A percentile compares a stretch with the other conserved stretches of the same genome.
Evolutionary conservation across 1,140 invertebrate genomes (phyloP).

Genomic region (Tetragonula clypearis): DNA sequence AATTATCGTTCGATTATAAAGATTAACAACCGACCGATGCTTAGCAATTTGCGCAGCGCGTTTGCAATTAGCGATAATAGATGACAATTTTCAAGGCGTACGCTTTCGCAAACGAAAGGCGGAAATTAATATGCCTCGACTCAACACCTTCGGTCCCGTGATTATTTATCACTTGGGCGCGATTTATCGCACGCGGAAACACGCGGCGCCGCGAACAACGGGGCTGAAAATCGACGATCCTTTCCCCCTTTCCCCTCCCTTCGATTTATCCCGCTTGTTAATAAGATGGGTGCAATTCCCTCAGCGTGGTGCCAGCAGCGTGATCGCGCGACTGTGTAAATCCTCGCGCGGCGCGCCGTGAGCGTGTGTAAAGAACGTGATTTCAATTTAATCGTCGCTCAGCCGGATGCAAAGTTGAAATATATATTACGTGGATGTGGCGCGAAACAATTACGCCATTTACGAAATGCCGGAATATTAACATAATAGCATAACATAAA

Average conservation of each 20-base stretch:
- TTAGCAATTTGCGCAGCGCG: not conserved
- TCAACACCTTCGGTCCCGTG: not conserved
- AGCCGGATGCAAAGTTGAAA: conserved; percentile 25
- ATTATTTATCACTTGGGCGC: conserved; percentile 16
- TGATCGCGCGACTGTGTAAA: conserved; percentile 3
- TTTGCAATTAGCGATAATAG: not conserved
- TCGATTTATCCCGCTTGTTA: conserved; percentile 36
- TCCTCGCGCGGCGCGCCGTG: not conserved
- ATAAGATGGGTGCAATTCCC: conserved; percentile 33
- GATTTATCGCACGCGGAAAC: conserved; percentile 32
- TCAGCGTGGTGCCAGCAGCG: conserved; percentile 22
- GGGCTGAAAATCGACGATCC: conserved; percentile 9
- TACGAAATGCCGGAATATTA: not conserved
- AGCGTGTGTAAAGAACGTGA: not conserved
- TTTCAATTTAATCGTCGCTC: conserved; percentile 36
- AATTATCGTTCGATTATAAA: not conserved
- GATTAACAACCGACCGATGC: not conserved
- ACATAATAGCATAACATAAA: not conserved
- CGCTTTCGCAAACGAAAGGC: not conserved
- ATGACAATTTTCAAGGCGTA: not conserved
- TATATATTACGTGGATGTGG: not conserved
- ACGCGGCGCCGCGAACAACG: too few species aligned
- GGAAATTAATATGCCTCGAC: not conserved
- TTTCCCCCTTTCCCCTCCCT: not conserved
- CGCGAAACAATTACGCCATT: not conserved